phyloP scores from a whole-genome alignment of 2,888 invertebrate species.

The Allolobophora icterica region DNA sequence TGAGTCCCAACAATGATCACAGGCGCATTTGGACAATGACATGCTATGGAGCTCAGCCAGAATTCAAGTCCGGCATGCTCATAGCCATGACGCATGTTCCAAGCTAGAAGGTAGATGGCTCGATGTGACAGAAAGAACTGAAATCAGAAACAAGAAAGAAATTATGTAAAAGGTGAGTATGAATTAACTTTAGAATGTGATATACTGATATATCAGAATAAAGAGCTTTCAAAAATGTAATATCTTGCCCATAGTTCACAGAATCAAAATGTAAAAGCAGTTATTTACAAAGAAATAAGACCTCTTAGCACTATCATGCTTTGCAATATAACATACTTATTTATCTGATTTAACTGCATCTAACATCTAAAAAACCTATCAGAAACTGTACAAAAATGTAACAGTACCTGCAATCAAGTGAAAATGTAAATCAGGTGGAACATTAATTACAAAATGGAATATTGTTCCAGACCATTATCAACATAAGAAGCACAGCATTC shows the following conservation, averaged over 20 bases:
- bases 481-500: too few relatives aligned
- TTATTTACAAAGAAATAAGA: too few relatives aligned
- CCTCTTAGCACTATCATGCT: background rate
- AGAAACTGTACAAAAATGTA: too few relatives aligned
- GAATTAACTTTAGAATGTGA: background rate
- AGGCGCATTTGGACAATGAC: conserved; percentile 64
- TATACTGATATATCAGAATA: background rate
- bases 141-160: conserved; percentile 33
- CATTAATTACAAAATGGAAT: too few relatives aligned
- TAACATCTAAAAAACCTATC: background rate
- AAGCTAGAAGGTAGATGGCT: conserved; percentile 63
- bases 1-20: conserved; percentile 64
- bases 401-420: too few relatives aligned
- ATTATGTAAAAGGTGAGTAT: background rate
- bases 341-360: background rate
- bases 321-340: too few relatives aligned
- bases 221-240: background rate
- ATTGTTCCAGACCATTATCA: too few relatives aligned
- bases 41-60: conserved; percentile 64
- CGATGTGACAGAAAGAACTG: conserved; percentile 64
- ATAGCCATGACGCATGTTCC: conserved; percentile 64
- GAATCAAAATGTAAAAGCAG: background rate
- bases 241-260: background rate
- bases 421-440: too few relatives aligned
- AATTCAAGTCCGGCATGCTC: conserved; percentile 65